Conservation (phyloP, 2,113 vertebrate species). For the Emydocephalus ijimae region DNA sequence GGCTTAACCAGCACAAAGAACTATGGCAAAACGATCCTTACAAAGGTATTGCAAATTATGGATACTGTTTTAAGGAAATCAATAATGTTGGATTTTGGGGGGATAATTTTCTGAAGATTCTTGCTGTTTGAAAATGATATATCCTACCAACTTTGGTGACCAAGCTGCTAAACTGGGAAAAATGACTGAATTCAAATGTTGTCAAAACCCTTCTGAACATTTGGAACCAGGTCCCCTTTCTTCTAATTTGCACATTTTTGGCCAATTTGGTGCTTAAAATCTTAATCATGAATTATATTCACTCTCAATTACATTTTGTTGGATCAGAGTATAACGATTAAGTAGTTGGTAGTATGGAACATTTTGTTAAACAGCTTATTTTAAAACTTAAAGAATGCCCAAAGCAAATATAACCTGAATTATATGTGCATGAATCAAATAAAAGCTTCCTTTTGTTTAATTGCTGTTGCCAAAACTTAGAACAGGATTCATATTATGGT, state of each 20-base stretch:
- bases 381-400: background rate
- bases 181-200: background rate
- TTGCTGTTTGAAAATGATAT: background rate
- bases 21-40: slow-evolving; percentile 98
- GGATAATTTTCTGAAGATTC: background rate
- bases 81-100: background rate
- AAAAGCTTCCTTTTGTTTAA: background rate
- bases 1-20: slow-evolving; percentile 98
- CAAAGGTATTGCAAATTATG: slow-evolving; percentile 77
- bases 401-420: background rate
- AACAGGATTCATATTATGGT: background rate
- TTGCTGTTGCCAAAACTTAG: background rate
- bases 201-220: background rate
- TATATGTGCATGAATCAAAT: background rate
- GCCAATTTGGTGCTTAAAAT: background rate
- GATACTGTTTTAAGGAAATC: background rate
- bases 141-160: background rate
- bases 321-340: background rate
- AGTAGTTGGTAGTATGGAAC: background rate
- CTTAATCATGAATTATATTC: background rate
- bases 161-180: background rate
- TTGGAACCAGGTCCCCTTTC: background rate
- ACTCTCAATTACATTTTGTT: background rate
- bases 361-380: background rate
- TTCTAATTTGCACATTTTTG: background rate